These are phyloP conservation scores for Ivindomyrus marchei DNA, from an alignment of 2,113 vertebrate species.

Conservation along the genomic window DNA sequence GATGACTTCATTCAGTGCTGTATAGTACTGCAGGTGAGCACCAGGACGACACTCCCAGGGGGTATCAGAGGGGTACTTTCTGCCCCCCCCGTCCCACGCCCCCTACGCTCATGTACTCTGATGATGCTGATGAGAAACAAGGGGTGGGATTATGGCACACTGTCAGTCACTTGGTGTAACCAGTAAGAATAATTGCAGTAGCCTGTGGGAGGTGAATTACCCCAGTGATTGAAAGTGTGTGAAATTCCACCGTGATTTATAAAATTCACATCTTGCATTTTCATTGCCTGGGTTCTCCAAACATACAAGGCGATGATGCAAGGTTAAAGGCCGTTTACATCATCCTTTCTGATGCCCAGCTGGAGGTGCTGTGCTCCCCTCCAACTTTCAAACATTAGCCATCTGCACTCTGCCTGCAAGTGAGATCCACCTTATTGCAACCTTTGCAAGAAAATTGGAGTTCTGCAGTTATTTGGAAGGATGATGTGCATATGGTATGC, in stretches of 20 bases:
- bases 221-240: not conserved
- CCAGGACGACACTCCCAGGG: not conserved
- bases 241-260: not conserved
- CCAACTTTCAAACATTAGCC: no score
- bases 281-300: not conserved
- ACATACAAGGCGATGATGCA: not conserved
- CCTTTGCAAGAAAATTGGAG: no score
- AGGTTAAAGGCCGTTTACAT: not conserved
- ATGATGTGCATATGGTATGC: no score
- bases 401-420: no score
- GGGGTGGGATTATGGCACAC: not conserved
- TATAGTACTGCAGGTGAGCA: conserved; percentile 87
- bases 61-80: not conserved
- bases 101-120: not conserved
- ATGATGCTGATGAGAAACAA: not conserved
- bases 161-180: not conserved
- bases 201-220: not conserved
- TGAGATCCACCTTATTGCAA: no score
- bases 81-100: not conserved
- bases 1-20: conserved; percentile 99
- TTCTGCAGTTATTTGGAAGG: no score
- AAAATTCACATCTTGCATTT: not conserved
- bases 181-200: not conserved
- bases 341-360: not conserved
- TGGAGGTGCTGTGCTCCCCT: no score